A percentile compares a stretch with the other conserved stretches of the same genome.
Evolutionary conservation across 2,888 invertebrate genomes (phyloP).

Genomic region (Hoplodrina ambigua): DNA sequence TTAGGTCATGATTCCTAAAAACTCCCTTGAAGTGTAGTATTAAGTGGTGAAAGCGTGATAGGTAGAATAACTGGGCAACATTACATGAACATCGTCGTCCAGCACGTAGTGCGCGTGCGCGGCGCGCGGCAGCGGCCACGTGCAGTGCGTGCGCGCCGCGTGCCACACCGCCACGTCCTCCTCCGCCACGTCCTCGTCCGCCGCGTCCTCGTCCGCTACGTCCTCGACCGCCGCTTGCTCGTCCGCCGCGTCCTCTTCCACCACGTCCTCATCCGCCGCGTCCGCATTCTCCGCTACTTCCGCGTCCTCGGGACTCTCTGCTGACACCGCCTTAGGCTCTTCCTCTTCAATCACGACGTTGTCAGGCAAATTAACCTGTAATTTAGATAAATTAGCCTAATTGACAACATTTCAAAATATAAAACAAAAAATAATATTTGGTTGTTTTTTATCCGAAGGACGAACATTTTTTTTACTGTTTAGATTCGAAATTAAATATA

Average conservation of each 20-base stretch:
- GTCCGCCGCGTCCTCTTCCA: not conserved
- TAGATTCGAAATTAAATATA: too few relatives aligned
- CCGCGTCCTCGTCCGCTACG: slow-evolving; percentile 14
- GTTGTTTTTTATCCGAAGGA: too few relatives aligned
- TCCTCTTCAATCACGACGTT: slow-evolving; percentile 15
- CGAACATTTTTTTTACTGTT: too few relatives aligned
- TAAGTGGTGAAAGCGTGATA: not conserved
- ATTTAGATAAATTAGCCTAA: not conserved
- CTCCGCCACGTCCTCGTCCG: not conserved
- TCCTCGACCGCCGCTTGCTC: slow-evolving; percentile 12
- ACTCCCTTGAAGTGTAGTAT: too few relatives aligned
- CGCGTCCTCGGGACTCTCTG: slow-evolving; percentile 8
- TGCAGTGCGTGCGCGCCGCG: slow-evolving; percentile 86
- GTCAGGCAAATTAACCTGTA: slow-evolving; percentile 43
- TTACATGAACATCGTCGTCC: slow-evolving; percentile 76
- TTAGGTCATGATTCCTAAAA: too few relatives aligned
- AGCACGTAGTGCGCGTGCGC: slow-evolving; percentile 64
- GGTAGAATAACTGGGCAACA: not conserved
- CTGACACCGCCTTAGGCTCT: slow-evolving; percentile 8
- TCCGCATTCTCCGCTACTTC: slow-evolving; percentile 9
- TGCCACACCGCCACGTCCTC: slow-evolving; percentile 54
- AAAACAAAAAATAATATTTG: too few relatives aligned
- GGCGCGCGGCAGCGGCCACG: slow-evolving; percentile 81
- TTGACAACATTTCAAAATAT: too few relatives aligned
- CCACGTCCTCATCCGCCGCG: not conserved